Evolutionary conservation across 2,113 vertebrate species (phyloP).

Genomic region (Agapornis roseicollis): DNA sequence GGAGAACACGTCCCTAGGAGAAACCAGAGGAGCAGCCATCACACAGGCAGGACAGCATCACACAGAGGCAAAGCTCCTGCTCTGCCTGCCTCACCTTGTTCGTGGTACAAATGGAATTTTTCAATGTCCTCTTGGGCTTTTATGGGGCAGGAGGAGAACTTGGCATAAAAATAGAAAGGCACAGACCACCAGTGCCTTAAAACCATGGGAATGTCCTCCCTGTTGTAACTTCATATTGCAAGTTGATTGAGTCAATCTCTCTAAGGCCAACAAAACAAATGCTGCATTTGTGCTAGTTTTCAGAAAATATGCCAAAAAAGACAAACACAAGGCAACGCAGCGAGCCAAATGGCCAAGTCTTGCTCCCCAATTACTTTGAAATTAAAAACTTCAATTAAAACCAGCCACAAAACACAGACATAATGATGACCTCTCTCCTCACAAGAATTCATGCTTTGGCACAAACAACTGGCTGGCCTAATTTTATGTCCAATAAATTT

Average conservation of each 20-base stretch:
- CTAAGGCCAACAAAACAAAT: neutral
- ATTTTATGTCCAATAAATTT: constrained; percentile 3
- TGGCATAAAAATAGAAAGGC: neutral
- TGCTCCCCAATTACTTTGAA: constrained; percentile 52
- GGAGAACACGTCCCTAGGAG: neutral
- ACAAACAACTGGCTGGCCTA: constrained; percentile 1
- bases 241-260: constrained; percentile 25
- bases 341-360: constrained; percentile 31
- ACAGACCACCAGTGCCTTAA: neutral
- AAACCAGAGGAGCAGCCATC: neutral
- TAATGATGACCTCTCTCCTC: constrained; percentile 14
- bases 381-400: constrained; percentile 37
- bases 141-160: fast-evolving
- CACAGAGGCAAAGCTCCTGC: neutral
- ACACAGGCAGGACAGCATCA: neutral
- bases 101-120: neutral
- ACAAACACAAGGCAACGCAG: constrained; percentile 44
- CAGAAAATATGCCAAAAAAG: constrained; percentile 15
- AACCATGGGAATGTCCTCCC: neutral
- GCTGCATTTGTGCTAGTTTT: constrained; percentile 18
- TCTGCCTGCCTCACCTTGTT: neutral
- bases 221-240: neutral
- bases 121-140: neutral
- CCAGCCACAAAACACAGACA: constrained; percentile 37
- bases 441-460: constrained; percentile 29